These are phyloP conservation scores for Lamprotornis superbus DNA, from an alignment of 2,113 vertebrate genomes.

Conservation along the genomic window DNA sequence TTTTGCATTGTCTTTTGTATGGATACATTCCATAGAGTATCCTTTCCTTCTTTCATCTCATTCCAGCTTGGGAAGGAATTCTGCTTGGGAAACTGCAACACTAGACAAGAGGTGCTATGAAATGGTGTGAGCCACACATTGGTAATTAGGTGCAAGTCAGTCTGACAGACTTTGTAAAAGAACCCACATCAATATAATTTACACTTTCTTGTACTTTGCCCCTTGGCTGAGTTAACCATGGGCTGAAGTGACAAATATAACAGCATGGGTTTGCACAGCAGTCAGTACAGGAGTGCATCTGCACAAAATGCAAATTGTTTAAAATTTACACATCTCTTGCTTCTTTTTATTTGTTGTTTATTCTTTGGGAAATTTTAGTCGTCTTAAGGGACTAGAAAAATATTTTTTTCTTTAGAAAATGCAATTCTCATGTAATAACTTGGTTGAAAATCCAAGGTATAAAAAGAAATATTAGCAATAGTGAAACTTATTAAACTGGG, in stretches of 20 bases:
- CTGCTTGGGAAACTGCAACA: background rate
- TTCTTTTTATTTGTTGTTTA: background rate
- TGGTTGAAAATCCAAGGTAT: background rate
- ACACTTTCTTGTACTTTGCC: background rate
- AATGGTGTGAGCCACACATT: background rate
- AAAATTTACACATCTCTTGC: background rate
- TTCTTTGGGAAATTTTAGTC: background rate
- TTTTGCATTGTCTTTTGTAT: background rate
- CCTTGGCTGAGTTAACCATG: background rate
- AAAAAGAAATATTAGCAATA: background rate
- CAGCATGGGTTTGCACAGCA: background rate
- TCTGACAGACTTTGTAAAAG: background rate
- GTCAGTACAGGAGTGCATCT: background rate
- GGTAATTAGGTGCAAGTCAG: background rate
- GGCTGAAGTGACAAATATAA: background rate
- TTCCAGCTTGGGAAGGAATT: background rate
- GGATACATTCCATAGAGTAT: background rate
- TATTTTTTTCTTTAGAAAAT: background rate
- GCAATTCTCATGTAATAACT: background rate
- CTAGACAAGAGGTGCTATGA: background rate
- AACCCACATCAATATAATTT: background rate
- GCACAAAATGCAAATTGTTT: background rate
- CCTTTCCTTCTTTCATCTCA: background rate
- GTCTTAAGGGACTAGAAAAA: background rate
- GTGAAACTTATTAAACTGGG: background rate